Evolutionary conservation across 2,888 invertebrate genomes (phyloP).

Genomic region (Caenorhabditis japonica): DNA sequence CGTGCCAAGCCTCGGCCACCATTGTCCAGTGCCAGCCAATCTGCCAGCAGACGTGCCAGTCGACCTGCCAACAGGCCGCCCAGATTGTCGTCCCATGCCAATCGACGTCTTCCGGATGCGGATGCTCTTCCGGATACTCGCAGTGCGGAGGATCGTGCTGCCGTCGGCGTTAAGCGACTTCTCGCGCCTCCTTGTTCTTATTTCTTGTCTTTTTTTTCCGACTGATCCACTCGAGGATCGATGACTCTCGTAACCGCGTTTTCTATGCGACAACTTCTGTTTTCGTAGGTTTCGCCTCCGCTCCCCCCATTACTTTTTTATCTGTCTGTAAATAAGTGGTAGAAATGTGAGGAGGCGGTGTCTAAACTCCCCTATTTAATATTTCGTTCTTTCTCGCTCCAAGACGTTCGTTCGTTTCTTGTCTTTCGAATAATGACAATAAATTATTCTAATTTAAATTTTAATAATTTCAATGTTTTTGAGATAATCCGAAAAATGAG

Average conservation of each 20-base stretch:
- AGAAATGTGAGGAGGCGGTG: conserved; percentile 51
- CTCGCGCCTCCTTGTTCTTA: too few species aligned
- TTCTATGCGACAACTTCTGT: conserved; percentile 52
- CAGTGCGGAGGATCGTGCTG: conserved; percentile 69
- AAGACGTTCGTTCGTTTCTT: conserved; percentile 14
- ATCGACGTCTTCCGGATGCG: conserved; percentile 53
- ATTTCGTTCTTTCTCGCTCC: conserved; percentile 2
- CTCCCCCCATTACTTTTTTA: conserved; percentile 25
- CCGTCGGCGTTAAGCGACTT: conserved; percentile 55
- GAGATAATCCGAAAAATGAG: neutral
- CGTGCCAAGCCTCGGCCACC: conserved; percentile 60
- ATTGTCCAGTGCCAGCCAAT: conserved; percentile 63
- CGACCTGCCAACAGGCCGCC: conserved; percentile 67
- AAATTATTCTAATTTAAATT: conserved; percentile 50
- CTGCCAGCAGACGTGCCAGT: conserved; percentile 66
- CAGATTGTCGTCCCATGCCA: conserved; percentile 65
- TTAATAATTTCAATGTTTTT: conserved; percentile 2
- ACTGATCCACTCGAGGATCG: conserved; percentile 23
- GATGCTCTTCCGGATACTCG: conserved; percentile 64
- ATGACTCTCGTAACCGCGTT: conserved; percentile 38
- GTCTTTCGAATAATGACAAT: conserved; percentile 45
- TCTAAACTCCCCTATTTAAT: conserved; percentile 3
- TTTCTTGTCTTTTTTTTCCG: too few species aligned
- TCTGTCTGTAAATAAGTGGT: conserved; percentile 55
- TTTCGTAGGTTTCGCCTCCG: conserved; percentile 21